Percentiles rank a stretch among this genome's conserved stretches.
phyloP scores from a whole-genome alignment of 2,113 vertebrate genomes.

The Aspiorhynchus laticeps region DNA sequence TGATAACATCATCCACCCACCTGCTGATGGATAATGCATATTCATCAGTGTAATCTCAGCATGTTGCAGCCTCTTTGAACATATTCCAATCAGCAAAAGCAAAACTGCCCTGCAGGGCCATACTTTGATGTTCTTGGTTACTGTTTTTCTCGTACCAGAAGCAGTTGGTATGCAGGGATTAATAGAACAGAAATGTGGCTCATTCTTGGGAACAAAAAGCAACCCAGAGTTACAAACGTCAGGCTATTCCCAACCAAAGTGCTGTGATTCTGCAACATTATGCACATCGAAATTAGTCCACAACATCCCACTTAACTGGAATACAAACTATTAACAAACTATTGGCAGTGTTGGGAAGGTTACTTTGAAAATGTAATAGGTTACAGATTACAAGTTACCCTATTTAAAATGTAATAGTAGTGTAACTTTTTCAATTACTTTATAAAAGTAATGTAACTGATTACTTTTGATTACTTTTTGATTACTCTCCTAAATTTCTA shows the following conservation, averaged over 20 bases:
- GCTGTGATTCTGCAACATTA: not conserved
- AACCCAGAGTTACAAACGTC: not conserved
- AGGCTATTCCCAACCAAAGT: not conserved
- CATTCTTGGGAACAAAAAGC: not conserved
- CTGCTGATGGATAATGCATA: slow-evolving; percentile 27
- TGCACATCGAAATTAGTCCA: not conserved
- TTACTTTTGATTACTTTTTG: no score
- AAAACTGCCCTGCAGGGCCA: slow-evolving; percentile 12
- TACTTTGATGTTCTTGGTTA: slow-evolving; percentile 6
- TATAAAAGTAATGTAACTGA: no score
- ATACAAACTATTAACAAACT: not conserved
- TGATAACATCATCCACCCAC: not conserved
- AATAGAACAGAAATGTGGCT: not conserved
- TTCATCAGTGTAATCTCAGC: slow-evolving; percentile 11
- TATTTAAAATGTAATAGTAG: no score
- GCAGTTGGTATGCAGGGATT: not conserved
- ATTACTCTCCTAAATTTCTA: no score
- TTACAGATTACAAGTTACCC: no score
- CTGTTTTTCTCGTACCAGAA: slow-evolving; percentile 1
- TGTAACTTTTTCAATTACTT: no score
- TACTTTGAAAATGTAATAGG: no score
- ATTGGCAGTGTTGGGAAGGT: no score
- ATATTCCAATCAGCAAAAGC: not conserved
- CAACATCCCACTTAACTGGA: not conserved
- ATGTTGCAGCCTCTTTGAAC: slow-evolving; percentile 21